A percentile compares a stretch with the other conserved stretches of the same genome.
Evolutionary conservation across 2,888 invertebrate species (phyloP).

Genomic region (Argyra leucocephala): DNA sequence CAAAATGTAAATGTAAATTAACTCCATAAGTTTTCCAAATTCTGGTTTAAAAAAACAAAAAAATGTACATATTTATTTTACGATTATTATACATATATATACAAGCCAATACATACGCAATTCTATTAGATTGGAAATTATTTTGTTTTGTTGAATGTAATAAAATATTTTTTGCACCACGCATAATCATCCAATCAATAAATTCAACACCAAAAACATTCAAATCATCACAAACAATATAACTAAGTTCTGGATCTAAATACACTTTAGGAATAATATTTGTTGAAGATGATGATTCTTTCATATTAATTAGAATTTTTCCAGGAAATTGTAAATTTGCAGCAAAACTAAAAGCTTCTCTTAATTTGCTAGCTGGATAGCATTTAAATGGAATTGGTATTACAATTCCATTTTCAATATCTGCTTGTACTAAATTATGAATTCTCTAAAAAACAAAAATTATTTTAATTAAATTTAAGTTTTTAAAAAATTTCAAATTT

Average conservation of each 20-base stretch:
- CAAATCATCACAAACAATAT: conserved; percentile 52
- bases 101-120: background rate
- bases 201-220: conserved; percentile 90
- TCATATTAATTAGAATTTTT: conserved; percentile 43
- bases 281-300: conserved; percentile 25
- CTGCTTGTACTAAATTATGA: conserved; percentile 32
- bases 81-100: background rate
- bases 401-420: conserved; percentile 47
- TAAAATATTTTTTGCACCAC: conserved; percentile 70
- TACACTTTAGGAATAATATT: background rate
- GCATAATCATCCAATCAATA: conserved; percentile 67
- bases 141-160: conserved; percentile 59
- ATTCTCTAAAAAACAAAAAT: conserved; percentile 34
- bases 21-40: conserved; percentile 65
- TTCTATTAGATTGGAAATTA: background rate
- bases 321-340: conserved; percentile 46
- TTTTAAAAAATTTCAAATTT: background rate
- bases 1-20: conserved; percentile 56
- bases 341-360: conserved; percentile 49
- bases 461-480: background rate
- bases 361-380: conserved; percentile 47
- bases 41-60: conserved; percentile 34
- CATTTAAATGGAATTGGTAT: conserved; percentile 47
- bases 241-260: background rate
- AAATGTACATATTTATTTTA: background rate